phyloP scores from a whole-genome alignment of 2,888 invertebrate species.

The Chrysodeixis includens region DNA sequence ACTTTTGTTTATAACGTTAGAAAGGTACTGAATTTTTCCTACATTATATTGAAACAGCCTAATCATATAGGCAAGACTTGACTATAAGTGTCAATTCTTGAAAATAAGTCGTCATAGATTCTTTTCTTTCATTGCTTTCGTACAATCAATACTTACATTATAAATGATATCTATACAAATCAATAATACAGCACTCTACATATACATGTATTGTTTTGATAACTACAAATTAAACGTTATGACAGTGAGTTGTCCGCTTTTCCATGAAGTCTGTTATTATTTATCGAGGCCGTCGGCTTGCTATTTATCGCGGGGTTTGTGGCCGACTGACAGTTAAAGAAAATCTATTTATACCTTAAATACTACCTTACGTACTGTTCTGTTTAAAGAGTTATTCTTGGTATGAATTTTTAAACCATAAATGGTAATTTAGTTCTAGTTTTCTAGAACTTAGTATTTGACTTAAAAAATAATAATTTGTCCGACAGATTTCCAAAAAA shows the following conservation, averaged over 20 bases:
- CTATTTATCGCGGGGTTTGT: not conserved
- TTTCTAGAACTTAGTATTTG: not conserved
- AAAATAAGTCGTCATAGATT: too few species aligned
- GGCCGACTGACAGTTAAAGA: not conserved
- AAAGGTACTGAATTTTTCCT: too few species aligned
- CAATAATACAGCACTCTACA: not conserved
- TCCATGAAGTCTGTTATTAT: not conserved
- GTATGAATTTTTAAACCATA: not conserved
- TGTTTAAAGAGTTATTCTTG: not conserved
- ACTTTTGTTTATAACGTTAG: too few species aligned
- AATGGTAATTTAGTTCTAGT: not conserved
- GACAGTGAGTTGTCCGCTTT: not conserved
- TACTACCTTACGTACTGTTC: not conserved
- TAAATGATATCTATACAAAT: too few species aligned
- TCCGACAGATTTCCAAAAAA: too few species aligned
- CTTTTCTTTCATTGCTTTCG: too few species aligned
- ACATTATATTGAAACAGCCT: too few species aligned
- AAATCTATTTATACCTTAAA: not conserved
- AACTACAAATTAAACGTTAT: not conserved
- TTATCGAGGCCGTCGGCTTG: not conserved
- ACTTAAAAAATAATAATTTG: too few species aligned
- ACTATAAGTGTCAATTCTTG: too few species aligned
- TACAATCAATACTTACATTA: too few species aligned
- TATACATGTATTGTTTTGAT: not conserved
- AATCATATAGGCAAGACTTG: too few species aligned